Evolutionary conservation across 2,113 vertebrate genomes (phyloP).

Genomic region (Albula goreensis): DNA sequence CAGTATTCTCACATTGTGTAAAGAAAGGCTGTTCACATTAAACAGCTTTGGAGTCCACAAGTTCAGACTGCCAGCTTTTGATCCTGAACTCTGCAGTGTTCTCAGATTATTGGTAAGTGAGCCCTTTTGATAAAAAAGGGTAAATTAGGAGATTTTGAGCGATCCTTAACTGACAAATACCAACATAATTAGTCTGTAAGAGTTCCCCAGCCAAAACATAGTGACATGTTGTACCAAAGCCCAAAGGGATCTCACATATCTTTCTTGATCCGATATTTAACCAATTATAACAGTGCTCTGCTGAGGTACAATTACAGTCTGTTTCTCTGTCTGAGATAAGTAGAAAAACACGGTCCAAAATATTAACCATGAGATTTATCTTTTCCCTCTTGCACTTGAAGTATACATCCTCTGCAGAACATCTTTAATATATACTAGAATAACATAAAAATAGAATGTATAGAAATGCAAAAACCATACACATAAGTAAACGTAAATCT

Average conservation of each 20-base stretch:
- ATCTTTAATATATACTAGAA: background rate
- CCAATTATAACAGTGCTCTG: background rate
- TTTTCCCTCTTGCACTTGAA: background rate
- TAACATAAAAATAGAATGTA: background rate
- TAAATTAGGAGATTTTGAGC: background rate
- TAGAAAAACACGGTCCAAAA: background rate
- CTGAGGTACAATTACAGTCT: background rate
- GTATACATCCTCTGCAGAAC: background rate
- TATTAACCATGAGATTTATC: background rate
- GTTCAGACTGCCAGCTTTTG: background rate
- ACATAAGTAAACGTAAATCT: background rate
- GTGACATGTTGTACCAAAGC: background rate
- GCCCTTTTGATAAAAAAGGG: background rate
- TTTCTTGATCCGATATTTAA: background rate
- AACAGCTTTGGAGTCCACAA: background rate
- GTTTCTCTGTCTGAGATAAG: background rate
- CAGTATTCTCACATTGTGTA: background rate
- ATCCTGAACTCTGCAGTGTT: background rate
- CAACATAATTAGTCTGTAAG: slow-evolving; percentile 5
- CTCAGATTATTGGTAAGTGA: background rate
- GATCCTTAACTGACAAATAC: background rate
- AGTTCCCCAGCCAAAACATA: background rate
- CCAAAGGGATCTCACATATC: background rate
- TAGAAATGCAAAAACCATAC: background rate
- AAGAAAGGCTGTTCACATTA: background rate